These are phyloP conservation scores for Drosophila leonis DNA, from an alignment of 2,888 invertebrate species.

Conservation along the genomic window DNA sequence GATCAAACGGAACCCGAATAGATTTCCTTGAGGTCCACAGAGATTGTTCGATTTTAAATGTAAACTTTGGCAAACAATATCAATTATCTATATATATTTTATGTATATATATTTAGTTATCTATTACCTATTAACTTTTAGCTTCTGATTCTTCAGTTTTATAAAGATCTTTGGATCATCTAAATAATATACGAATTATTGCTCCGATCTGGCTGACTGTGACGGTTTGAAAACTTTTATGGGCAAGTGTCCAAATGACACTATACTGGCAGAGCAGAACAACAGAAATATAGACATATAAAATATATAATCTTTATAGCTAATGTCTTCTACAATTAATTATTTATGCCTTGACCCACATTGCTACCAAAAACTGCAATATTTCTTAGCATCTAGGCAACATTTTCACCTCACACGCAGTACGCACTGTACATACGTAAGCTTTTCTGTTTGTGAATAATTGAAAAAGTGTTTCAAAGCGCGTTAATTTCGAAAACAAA, in stretches of 20 bases:
- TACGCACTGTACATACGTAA: conserved; percentile 4
- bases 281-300: background rate
- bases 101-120: background rate
- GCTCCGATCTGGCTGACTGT: background rate
- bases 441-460: background rate
- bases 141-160: background rate
- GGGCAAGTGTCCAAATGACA: background rate
- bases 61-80: too few relatives aligned
- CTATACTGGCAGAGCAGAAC: background rate
- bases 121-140: background rate
- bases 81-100: background rate
- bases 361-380: background rate
- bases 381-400: background rate
- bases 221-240: background rate
- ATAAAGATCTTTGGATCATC: background rate
- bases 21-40: background rate
- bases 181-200: background rate
- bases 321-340: background rate
- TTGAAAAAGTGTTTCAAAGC: conserved; percentile 9
- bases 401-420: background rate
- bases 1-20: background rate
- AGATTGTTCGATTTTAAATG: background rate
- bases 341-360: background rate
- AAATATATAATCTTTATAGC: background rate
- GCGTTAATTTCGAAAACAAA: conserved; percentile 7